Evolutionary conservation across 2,888 invertebrate species (phyloP).

Genomic region (Rhopalosiphum nymphaeae): DNA sequence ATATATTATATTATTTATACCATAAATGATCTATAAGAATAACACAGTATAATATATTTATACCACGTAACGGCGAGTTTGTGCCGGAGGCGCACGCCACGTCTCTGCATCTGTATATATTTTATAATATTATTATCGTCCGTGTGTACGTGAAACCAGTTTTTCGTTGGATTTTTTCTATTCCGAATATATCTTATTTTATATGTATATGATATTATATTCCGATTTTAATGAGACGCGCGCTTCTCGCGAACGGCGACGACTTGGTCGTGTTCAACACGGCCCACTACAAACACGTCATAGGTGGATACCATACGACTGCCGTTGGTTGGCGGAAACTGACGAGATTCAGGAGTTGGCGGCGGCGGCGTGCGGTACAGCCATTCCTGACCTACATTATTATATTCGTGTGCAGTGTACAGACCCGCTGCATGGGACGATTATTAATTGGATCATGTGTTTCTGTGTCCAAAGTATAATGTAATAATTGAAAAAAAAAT

Average conservation of each 20-base stretch:
- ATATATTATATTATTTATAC: neutral
- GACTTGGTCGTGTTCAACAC: neutral
- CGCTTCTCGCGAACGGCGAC: neutral
- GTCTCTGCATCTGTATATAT: neutral
- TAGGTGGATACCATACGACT: neutral
- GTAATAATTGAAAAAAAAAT: constrained; percentile 36
- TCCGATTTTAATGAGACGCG: constrained; percentile 30
- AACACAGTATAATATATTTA: neutral
- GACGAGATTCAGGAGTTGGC: neutral
- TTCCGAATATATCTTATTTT: neutral
- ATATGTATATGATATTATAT: neutral
- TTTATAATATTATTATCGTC: neutral
- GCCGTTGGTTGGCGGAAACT: neutral
- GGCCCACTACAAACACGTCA: neutral
- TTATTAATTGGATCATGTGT: neutral
- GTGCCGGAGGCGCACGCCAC: neutral
- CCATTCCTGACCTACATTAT: constrained; percentile 58
- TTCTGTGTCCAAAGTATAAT: neutral
- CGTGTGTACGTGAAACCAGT: constrained; percentile 3
- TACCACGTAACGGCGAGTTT: neutral
- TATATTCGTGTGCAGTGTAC: neutral
- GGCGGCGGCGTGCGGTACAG: constrained; percentile 9
- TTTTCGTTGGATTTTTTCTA: neutral
- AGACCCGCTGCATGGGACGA: neutral
- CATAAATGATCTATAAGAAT: neutral